A percentile compares a stretch with the other conserved stretches of the same genome.
These are phyloP conservation scores for Aphelinus atriplicis DNA, from an alignment of 1,140 invertebrate genomes.

Conservation along the genomic window DNA sequence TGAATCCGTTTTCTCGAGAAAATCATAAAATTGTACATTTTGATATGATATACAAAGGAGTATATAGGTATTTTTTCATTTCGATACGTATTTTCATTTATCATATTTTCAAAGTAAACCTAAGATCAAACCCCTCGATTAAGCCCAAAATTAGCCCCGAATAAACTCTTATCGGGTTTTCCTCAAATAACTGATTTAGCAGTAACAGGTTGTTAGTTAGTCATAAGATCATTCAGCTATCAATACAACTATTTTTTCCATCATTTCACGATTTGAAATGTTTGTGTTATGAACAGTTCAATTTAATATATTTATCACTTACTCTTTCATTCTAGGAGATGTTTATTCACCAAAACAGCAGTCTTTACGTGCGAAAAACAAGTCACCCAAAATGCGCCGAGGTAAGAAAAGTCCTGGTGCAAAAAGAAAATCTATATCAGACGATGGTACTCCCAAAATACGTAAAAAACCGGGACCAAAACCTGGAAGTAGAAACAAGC, in stretches of 20 bases:
- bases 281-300: not conserved
- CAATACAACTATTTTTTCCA: too few species aligned
- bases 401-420: conserved; percentile 56
- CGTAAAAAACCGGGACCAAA: conserved; percentile 64
- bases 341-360: conserved; percentile 63
- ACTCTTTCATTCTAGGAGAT: conserved; percentile 51
- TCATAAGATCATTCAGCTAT: too few species aligned
- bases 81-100: too few species aligned
- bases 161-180: too few species aligned
- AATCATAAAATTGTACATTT: not conserved
- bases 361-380: conserved; percentile 50
- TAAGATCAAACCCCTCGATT: too few species aligned
- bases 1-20: not conserved
- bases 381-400: conserved; percentile 56
- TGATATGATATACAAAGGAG: not conserved
- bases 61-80: too few species aligned
- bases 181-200: not conserved
- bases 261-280: not conserved
- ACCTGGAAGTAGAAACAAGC: conserved; percentile 62
- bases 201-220: not conserved
- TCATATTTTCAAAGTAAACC: too few species aligned
- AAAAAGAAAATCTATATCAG: conserved; percentile 52
- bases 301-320: not conserved
- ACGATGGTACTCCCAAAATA: conserved; percentile 57
- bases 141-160: too few species aligned